phyloP scores from a whole-genome alignment of 1,140 invertebrate genomes.

The Spodoptera litura region DNA sequence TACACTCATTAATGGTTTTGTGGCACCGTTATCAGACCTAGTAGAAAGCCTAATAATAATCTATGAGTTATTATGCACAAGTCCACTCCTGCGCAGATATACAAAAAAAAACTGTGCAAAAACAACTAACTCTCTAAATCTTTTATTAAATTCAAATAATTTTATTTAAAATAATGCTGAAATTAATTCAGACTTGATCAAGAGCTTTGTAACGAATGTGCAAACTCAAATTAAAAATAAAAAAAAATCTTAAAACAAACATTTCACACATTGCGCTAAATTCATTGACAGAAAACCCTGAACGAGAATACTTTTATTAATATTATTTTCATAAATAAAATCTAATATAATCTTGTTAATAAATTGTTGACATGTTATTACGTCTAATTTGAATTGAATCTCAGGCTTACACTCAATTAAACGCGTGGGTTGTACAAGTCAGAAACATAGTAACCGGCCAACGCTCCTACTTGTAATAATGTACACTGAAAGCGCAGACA shows the following conservation, averaged over 20 bases:
- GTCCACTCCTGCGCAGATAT: conserved; percentile 3
- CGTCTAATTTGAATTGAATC: conserved; percentile 23
- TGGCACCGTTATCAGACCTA: conserved; percentile 73
- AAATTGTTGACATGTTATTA: conserved; percentile 20
- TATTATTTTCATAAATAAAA: conserved; percentile 6
- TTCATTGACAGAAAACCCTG: conserved; percentile 6
- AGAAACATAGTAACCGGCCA: conserved; percentile 9
- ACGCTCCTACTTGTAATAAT: neutral
- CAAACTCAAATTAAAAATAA: conserved; percentile 11
- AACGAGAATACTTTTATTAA: neutral
- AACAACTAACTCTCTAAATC: neutral
- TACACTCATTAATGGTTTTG: conserved; percentile 82
- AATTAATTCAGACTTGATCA: neutral
- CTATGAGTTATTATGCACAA: conserved; percentile 49
- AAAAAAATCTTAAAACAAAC: neutral
- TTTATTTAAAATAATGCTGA: neutral
- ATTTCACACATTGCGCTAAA: neutral
- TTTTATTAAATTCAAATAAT: neutral
- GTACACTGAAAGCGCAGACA: neutral
- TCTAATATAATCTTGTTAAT: conserved; percentile 32
- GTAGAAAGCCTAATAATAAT: conserved; percentile 76
- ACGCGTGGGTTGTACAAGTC: conserved; percentile 12
- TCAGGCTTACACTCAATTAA: conserved; percentile 19
- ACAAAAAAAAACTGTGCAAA: neutral
- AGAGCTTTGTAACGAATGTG: neutral